A percentile compares a stretch with the other conserved stretches of the same genome.
Evolutionary conservation across 2,888 invertebrate species (phyloP).

Genomic region (Rosalia funebris): DNA sequence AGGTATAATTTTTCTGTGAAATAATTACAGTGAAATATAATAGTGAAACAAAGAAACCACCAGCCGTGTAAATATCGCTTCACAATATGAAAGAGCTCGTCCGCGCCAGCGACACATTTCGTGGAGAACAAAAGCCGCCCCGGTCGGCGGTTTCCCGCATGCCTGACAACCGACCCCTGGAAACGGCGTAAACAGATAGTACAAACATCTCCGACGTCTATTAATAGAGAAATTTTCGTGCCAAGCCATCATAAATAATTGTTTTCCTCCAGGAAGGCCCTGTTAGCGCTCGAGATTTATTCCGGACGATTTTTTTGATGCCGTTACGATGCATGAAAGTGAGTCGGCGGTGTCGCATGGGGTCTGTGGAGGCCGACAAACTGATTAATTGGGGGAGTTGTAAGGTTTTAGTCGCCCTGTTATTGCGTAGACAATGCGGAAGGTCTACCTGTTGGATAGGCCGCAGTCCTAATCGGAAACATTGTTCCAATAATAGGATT

Average conservation of each 20-base stretch:
- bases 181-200: constrained; percentile 3
- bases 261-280: not conserved
- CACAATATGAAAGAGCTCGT: too few relatives aligned
- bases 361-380: not conserved
- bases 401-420: not conserved
- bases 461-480: too few relatives aligned
- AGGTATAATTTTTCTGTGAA: too few relatives aligned
- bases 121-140: not conserved
- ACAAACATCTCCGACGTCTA: constrained; percentile 22
- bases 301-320: not conserved
- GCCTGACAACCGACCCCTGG: not conserved
- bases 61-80: too few relatives aligned
- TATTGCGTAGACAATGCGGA: not conserved
- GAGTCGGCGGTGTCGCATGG: not conserved
- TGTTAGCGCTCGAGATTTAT: not conserved
- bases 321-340: not conserved
- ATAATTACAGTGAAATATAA: too few relatives aligned
- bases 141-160: not conserved
- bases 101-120: not conserved
- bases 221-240: constrained; percentile 18
- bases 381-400: not conserved
- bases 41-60: too few relatives aligned
- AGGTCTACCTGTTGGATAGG: not conserved
- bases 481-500: too few relatives aligned
- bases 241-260: constrained; percentile 6